Evolutionary conservation across 2,113 vertebrate species (phyloP), one percentile per base, ranked within the genome.

Genomic region (Pogonocichla stellata): DNA sequence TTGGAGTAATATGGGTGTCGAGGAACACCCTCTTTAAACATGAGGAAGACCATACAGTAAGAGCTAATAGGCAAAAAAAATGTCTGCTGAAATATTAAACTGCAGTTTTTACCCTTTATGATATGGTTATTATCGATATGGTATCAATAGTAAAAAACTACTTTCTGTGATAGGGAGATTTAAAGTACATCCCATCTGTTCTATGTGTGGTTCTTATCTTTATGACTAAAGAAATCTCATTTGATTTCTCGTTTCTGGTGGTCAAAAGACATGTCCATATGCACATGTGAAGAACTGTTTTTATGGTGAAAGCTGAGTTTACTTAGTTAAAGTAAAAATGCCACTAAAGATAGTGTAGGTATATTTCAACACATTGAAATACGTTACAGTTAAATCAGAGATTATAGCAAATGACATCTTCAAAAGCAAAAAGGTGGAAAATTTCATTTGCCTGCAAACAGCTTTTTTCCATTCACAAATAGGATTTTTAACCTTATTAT

Each of bases 401-500:
- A 74, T 82, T 56, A 82, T 7, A 72, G n/a, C 0, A 4, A 74
- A 64, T 33, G 31, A 56, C 33, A 78, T 20, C 29, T 80, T 84
- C 74, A 29, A 80, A 71, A 92, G 24, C 38, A 86, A 91, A 83
- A 89, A 80, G 36, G 47, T 84, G 53, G 66, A 92, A 95, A 91
- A 84, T 71, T 51, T 83, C 16, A 66, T 89, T 84, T 88, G 20
- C 25, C 36, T 73, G 47, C 13, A 73, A 47, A 45, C 34, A 92
- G 72, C 38, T 81, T 95, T 95, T 91, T 73, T 60, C 47, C 6
- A 26, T 79, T 85, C 47, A 62, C 10, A 62, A 47, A 6, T 38
- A 66, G n/a, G 51, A 82, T 75, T 89, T 93, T 92, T 65, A 92
- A 64, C 31, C n/a, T 60, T 69, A 71, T 92, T 83, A 89, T 58